Evolutionary conservation across 2,797 vertebrate species (phyloP), one percentile per base, ranked within the genome.

Genomic region (Chromobotia macracanthus): DNA sequence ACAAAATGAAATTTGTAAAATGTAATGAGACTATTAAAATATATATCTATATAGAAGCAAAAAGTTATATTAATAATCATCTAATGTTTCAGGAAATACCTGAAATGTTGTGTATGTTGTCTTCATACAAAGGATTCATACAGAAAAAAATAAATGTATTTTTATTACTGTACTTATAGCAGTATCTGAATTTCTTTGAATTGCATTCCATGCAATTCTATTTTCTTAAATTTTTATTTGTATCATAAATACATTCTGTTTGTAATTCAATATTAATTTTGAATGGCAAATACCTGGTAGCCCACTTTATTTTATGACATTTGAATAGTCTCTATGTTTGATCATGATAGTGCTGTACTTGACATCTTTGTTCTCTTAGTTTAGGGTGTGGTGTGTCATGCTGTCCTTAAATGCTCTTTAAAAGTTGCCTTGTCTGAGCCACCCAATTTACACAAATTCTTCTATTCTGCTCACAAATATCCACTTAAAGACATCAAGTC

Each of bases 341-440:
- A 82, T 65, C 50, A 78, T 81, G 76, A 70, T 75, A 53, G 79
- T 80, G 75, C 81, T 82, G 81, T 85, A 84, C 78, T 86, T 80
- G 86, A 79, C 79, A 77, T 84, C 38, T 79, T 82, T 46, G 80
- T 86, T 84, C 89, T 88, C 64, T 90, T 83, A 77, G n/a, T n/a
- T n/a, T n/a, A 93, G 94, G 94, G 92, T 96, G 95, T 96, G 95
- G 96, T 96, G 96, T 98, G 97, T 97, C 97, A 98, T 98, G 97
- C 97, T 97, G 96, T 98, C 96, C 95, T 90, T 86, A 83, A 93
- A 90, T 89, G 90, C 86, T 82, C 79, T 88, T 84, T 89, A 81
- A 78, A 35, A 78, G 19, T 82, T 51, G 28, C 58, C 56, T 41
- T 44, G 25, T 81, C 71, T 85, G 82, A 78, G 84, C 79, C 72